Evolutionary conservation across 2,797 vertebrate genomes (phyloP).

Genomic region (Yasuhikotakia modesta): DNA sequence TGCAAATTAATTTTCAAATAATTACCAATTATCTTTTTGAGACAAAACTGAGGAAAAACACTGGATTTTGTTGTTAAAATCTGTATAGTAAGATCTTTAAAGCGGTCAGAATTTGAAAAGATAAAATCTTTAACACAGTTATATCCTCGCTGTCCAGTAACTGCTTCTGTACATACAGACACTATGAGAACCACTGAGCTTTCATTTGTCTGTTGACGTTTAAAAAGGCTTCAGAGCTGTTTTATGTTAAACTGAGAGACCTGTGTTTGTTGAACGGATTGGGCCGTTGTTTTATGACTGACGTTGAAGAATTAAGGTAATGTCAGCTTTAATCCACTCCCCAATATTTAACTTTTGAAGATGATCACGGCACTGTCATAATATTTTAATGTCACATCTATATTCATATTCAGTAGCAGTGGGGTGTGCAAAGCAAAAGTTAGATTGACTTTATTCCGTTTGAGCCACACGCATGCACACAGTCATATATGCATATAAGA

Average conservation of each 20-base stretch:
- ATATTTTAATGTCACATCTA: slow-evolving; percentile 44
- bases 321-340: slow-evolving; percentile 45
- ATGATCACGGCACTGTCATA: slow-evolving; percentile 33
- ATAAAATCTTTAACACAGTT: slow-evolving; percentile 10
- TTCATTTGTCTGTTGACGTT: slow-evolving; percentile 10
- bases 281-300: slow-evolving; percentile 39
- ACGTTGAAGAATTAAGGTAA: slow-evolving; percentile 45
- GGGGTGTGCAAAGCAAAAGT: slow-evolving; percentile 27
- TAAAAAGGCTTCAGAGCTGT: slow-evolving; percentile 12
- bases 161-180: neutral
- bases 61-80: neutral
- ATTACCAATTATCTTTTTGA: no score
- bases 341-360: slow-evolving; percentile 49
- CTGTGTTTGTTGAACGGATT: slow-evolving; percentile 13
- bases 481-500: slow-evolving; percentile 3
- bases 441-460: neutral
- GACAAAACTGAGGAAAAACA: neutral
- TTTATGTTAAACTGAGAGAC: neutral
- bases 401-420: slow-evolving; percentile 33
- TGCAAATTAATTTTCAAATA: no score
- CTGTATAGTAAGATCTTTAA: neutral
- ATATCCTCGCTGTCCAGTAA: slow-evolving; percentile 31
- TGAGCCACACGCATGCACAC: slow-evolving; percentile 3
- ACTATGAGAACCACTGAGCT: neutral
- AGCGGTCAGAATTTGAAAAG: slow-evolving; percentile 1